These are phyloP conservation scores for Tretioscincus oriximinensis DNA, from an alignment of 2,113 vertebrate species.

Conservation along the genomic window DNA sequence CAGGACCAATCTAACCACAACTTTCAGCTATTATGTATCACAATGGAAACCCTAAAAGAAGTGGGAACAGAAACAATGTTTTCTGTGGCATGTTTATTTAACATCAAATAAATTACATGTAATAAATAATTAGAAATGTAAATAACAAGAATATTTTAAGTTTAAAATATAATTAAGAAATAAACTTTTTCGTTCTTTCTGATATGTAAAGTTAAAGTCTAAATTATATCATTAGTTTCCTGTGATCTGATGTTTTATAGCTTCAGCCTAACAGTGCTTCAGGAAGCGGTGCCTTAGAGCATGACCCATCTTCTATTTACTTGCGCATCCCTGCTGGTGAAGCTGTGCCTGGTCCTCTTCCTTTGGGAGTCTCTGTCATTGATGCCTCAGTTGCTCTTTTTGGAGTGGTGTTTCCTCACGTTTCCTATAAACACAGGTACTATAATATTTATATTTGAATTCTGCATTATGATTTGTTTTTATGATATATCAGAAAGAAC, in stretches of 20 bases:
- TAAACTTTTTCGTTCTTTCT: neutral
- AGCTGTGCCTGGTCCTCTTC: constrained; percentile 93
- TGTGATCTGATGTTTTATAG: constrained; percentile 66
- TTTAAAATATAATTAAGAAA: neutral
- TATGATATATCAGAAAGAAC: neutral
- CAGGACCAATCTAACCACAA: neutral
- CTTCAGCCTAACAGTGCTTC: constrained; percentile 97
- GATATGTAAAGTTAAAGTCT: neutral
- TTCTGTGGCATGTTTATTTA: constrained; percentile 18
- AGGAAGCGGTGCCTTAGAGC: constrained; percentile 95
- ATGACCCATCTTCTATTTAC: constrained; percentile 97
- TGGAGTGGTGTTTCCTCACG: constrained; percentile 97
- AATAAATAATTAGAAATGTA: rapidly evolving
- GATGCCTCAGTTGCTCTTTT: constrained; percentile 97
- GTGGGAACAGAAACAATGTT: neutral
- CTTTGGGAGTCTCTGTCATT: constrained; percentile 95
- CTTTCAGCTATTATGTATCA: neutral
- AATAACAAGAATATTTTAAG: neutral
- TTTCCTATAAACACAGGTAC: constrained; percentile 97
- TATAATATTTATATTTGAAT: neutral
- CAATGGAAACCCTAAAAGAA: neutral
- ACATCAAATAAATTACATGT: neutral
- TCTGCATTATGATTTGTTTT: neutral
- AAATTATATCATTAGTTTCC: constrained; percentile 8
- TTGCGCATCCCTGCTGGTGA: constrained; percentile 91